These are phyloP conservation scores for Drosophila paracracens DNA, from an alignment of 2,888 invertebrate species.

Conservation along the genomic window DNA sequence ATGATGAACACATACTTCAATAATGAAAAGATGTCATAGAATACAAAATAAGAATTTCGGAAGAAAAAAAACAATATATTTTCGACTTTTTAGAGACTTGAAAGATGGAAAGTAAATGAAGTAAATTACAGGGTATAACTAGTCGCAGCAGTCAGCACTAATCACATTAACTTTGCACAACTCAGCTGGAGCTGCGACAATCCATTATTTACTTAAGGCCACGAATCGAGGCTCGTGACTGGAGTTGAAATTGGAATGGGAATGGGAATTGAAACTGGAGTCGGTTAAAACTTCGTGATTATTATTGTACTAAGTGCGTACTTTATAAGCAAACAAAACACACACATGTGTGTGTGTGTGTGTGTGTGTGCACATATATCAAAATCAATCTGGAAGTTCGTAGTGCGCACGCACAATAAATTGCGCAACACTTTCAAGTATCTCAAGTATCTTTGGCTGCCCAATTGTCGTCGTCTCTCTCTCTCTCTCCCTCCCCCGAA, in stretches of 20 bases:
- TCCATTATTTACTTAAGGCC: constrained; percentile 1
- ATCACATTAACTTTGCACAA: background rate
- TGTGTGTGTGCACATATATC: background rate
- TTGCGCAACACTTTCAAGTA: constrained; percentile 60
- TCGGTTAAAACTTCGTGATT: background rate
- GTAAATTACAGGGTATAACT: background rate
- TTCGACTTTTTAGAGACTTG: background rate
- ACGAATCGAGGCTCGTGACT: background rate
- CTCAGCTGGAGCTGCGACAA: background rate
- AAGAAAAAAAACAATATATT: no score
- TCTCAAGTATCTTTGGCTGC: constrained; percentile 1
- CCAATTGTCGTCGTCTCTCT: background rate
- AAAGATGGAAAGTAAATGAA: background rate
- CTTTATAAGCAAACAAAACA: background rate
- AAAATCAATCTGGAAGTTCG: constrained; percentile 14
- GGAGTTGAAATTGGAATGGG: background rate
- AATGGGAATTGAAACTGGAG: background rate
- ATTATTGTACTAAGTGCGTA: background rate
- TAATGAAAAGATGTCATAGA: background rate
- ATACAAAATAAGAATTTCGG: background rate
- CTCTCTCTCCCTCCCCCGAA: background rate
- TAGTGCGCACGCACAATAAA: constrained; percentile 58
- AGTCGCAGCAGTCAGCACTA: background rate
- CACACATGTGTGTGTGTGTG: no score
- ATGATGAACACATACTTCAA: background rate